A percentile compares a stretch with the other conserved stretches of the same genome.
These are phyloP conservation scores for Microchrysa polita DNA, from an alignment of 2,888 invertebrate genomes.

Conservation along the genomic window DNA sequence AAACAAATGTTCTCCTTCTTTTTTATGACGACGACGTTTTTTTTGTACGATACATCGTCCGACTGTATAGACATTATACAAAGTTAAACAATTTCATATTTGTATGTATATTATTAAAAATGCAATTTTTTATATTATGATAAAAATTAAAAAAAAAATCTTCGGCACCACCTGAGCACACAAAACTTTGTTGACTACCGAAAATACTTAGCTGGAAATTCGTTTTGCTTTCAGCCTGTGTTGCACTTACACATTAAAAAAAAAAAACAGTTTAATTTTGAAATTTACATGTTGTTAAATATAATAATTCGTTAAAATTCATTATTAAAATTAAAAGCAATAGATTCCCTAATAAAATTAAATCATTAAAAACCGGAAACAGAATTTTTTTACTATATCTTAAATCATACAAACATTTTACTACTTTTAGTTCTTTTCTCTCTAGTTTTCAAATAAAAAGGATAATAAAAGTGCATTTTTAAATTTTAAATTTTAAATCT, in stretches of 20 bases:
- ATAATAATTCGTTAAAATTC: too few species aligned
- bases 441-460: background rate
- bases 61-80: conserved; percentile 14
- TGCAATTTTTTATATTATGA: background rate
- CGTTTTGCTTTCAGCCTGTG: too few species aligned
- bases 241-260: too few species aligned
- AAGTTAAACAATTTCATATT: conserved; percentile 26
- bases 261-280: too few species aligned
- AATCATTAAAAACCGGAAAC: background rate
- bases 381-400: background rate
- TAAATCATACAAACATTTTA: background rate
- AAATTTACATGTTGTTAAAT: too few species aligned
- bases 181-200: background rate
- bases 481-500: conserved; percentile 9
- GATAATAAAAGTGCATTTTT: conserved; percentile 31
- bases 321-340: too few species aligned
- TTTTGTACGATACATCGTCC: conserved; percentile 32
- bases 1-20: conserved; percentile 37
- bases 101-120: conserved; percentile 16
- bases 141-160: conserved; percentile 6
- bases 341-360: too few species aligned
- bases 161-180: background rate
- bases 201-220: too few species aligned
- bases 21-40: conserved; percentile 29
- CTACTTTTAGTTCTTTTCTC: too few species aligned